phyloP scores from a whole-genome alignment of 2,113 vertebrate genomes.

The Epinephelus moara region DNA sequence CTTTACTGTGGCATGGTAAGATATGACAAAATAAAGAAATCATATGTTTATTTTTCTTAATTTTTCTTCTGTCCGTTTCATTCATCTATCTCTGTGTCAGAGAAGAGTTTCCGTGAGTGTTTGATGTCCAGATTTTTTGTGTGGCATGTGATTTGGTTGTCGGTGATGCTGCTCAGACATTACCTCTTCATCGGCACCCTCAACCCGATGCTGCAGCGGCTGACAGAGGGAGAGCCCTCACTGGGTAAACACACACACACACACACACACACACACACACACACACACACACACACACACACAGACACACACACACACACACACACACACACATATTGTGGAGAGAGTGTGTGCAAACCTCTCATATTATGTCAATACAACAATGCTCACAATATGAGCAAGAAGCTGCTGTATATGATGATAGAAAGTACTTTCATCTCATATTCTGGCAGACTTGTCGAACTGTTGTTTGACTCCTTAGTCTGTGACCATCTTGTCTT shows the following conservation, averaged over 20 bases:
- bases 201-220: conserved; percentile 87
- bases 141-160: conserved; percentile 91
- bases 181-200: conserved; percentile 94
- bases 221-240: conserved; percentile 70
- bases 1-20: too few species aligned
- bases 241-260: conserved; percentile 81
- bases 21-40: neutral
- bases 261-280: neutral
- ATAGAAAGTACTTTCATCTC: neutral
- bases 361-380: neutral
- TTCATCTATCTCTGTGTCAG: conserved; percentile 38
- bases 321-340: too few species aligned
- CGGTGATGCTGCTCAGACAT: conserved; percentile 91
- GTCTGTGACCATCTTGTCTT: neutral
- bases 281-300: too few species aligned
- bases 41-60: neutral
- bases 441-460: neutral
- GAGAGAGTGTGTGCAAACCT: too few species aligned
- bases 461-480: neutral
- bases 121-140: conserved; percentile 86
- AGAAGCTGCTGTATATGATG: neutral
- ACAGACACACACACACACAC: too few species aligned
- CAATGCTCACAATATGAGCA: neutral
- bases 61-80: neutral
- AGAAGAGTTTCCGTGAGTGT: conserved; percentile 83